phyloP scores from a whole-genome alignment of 2,888 invertebrate genomes.

The Monochamus alternatus region DNA sequence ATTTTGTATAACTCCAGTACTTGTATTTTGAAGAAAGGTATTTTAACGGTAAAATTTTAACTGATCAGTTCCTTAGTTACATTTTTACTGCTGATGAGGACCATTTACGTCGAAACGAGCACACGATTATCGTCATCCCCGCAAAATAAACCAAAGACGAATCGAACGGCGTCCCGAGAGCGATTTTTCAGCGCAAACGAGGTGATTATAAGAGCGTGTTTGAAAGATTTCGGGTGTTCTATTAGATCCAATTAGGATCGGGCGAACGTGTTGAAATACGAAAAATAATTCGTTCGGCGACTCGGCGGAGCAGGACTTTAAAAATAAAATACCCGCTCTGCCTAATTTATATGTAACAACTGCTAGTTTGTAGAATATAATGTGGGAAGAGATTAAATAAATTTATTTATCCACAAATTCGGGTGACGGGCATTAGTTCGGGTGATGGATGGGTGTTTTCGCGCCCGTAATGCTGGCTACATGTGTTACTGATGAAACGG shows the following conservation, averaged over 20 bases:
- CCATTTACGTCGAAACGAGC: no score
- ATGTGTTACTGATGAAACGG: slow-evolving; percentile 42
- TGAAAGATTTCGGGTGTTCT: slow-evolving; percentile 31
- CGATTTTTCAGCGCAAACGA: slow-evolving; percentile 26
- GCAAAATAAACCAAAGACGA: no score
- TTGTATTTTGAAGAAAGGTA: no score
- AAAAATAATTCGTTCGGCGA: slow-evolving; percentile 30
- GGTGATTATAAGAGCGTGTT: slow-evolving; percentile 20
- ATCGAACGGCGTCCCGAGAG: no score
- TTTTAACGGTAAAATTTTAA: no score
- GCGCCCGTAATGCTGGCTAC: slow-evolving; percentile 41
- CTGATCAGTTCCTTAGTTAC: no score
- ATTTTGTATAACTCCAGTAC: no score
- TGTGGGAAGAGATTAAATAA: slow-evolving; percentile 37
- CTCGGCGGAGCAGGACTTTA: slow-evolving; percentile 37
- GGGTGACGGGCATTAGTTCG: slow-evolving; percentile 47
- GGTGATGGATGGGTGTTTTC: slow-evolving; percentile 50
- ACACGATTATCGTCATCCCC: no score
- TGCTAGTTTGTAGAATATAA: slow-evolving; percentile 43
- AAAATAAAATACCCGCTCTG: slow-evolving; percentile 47
- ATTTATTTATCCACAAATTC: slow-evolving; percentile 46
- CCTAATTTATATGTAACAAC: slow-evolving; percentile 52
- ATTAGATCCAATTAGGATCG: slow-evolving; percentile 30
- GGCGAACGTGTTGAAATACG: slow-evolving; percentile 28
- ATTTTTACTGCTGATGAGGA: no score